Base-by-base conservation (phyloP, 2,113 vertebrate species). In the Peromyscus leucopus region DNA sequence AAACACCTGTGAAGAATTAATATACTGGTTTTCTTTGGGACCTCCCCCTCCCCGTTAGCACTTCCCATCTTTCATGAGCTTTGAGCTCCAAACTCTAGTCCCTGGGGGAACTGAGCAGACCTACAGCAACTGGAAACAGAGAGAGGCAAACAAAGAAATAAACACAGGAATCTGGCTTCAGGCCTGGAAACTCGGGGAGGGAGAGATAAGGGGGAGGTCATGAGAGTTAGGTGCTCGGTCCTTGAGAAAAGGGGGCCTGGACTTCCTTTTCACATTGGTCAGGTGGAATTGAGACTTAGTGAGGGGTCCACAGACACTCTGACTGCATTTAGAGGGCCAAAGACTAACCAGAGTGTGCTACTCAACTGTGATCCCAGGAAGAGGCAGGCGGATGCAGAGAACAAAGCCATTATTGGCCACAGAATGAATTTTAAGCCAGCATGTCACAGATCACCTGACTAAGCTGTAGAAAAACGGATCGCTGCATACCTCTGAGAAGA, bases 1-100 rank as follows among this genome's bases (percentile, higher is more conserved):
- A 92, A 61, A 71, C 76, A 21, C 85, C n/a, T 91, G 82, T 75
- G 57, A 80, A 94, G 65, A 26, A 63, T 63, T 63, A 63, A 63
- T 26, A 24, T 7, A 8, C 8, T 63, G 61, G 9, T 24, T 26
- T 26, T 26, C 24, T 22, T 24, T 63, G 61, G 65, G 5, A 67
- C 28, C 3, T 67, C 65, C 65, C 24, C 61, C 7, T 1, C 61
- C 61, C 59, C 1, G 6, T 7, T 61, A 61, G 59, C 1, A 21
- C 24, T 26, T 26, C 61, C 61, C 24, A 1, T 67, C 63, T 28
- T 69, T 69, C 31, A 33, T 69, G 31, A 31, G 28, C 59, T 51
- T 51, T 51, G 51, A 51, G 8, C 57, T 59, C 57, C 57, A 51
- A 59, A 26, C 63, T 11, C 63, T 65, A 65, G 63, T 65, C 63